These are phyloP conservation scores for Dicerorhinus sumatrensis DNA, from an alignment of 2,113 vertebrate species.

Conservation along the genomic window DNA sequence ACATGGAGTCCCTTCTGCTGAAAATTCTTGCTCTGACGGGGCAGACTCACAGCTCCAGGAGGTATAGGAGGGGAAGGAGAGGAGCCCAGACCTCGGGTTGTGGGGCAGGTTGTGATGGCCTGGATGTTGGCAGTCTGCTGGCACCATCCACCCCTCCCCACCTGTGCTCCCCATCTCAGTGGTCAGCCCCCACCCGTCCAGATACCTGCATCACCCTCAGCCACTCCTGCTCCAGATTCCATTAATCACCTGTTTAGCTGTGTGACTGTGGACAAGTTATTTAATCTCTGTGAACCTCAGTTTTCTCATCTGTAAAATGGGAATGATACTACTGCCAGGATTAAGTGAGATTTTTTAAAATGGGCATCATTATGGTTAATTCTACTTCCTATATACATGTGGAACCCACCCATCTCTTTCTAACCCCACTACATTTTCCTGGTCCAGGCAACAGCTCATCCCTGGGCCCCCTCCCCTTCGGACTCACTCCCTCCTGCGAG, in stretches of 20 bases:
- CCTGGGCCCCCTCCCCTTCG: too few relatives aligned
- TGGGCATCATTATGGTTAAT: not conserved
- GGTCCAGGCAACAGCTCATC: not conserved
- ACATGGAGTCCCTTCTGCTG: not conserved
- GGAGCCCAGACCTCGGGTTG: not conserved
- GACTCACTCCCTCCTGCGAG: not conserved
- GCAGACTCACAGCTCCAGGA: not conserved
- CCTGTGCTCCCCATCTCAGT: not conserved
- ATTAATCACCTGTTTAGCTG: not conserved
- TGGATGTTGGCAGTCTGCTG: not conserved
- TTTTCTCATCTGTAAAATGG: not conserved
- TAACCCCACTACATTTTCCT: not conserved
- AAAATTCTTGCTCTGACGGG: not conserved
- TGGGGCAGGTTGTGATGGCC: not conserved
- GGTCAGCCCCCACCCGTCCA: rapidly evolving
- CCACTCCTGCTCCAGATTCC: not conserved
- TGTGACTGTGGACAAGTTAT: not conserved
- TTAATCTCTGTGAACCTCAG: not conserved
- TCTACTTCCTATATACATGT: not conserved
- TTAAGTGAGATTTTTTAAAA: not conserved
- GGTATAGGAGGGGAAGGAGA: not conserved
- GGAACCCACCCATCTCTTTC: not conserved
- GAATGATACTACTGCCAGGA: not conserved
- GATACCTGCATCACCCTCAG: not conserved
- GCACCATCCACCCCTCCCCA: rapidly evolving